phyloP scores from a whole-genome alignment of 2,113 vertebrate genomes.

The Tragulus kanchil region DNA sequence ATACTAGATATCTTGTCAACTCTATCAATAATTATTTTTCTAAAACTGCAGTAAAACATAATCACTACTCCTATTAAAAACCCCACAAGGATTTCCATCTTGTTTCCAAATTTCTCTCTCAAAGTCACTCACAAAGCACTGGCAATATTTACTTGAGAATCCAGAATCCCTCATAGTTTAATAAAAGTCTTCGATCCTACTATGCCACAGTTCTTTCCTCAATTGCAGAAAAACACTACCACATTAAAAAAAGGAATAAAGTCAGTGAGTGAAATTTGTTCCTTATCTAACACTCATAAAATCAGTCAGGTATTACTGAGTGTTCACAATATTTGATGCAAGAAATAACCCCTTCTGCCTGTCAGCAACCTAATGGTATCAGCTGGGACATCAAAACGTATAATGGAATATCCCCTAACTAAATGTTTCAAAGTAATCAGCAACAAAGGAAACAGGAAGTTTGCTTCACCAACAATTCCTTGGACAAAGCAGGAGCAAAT shows the following conservation, averaged over 20 bases:
- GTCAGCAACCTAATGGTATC: neutral
- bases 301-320: neutral
- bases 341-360: conserved; percentile 38
- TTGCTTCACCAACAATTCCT: conserved; percentile 35
- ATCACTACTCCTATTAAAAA: conserved; percentile 25
- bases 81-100: neutral
- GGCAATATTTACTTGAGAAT: neutral
- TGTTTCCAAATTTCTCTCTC: neutral
- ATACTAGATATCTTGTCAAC: neutral
- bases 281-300: neutral
- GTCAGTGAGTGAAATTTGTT: neutral
- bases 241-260: neutral
- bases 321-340: neutral
- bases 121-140: conserved; percentile 1
- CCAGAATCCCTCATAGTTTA: neutral
- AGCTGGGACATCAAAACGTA: conserved; percentile 18
- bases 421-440: neutral
- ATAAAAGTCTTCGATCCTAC: neutral
- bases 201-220: neutral
- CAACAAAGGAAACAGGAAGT: conserved; percentile 16
- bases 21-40: conserved; percentile 3
- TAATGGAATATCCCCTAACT: neutral
- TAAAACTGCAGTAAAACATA: conserved; percentile 20
- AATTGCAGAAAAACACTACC: neutral
- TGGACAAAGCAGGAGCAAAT: conserved; percentile 10